Base-by-base conservation (phyloP, 2,797 vertebrate species). In the Pangasius larnaudii region DNA sequence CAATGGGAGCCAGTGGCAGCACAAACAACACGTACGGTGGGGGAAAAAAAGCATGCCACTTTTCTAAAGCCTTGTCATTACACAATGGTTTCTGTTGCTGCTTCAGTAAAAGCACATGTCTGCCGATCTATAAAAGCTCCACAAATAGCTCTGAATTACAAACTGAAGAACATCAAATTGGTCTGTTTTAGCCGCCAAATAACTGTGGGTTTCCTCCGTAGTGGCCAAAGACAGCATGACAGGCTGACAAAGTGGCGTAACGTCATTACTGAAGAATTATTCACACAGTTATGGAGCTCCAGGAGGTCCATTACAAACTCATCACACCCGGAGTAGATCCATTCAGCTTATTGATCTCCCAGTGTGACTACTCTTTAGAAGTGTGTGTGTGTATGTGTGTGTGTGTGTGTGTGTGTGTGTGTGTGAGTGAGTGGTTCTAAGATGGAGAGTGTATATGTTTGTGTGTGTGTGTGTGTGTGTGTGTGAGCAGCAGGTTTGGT, bases 301-400 rank as follows among this genome's bases (percentile, higher is more conserved):
- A 82, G 81, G 89, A 91, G 90, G 87, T 90, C 88, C 84, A 87
- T 85, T 78, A 72, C 81, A 88, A 89, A 58, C n/a, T n/a, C 79
- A 84, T 82, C 19, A 84, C 81, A 88, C 89, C 89, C 84, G 63
- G 81, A 89, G 80, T 65, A 75, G 84, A 92, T 92, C 87, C 89
- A 77, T 90, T 92, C 87, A 90, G 86, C 78, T 86, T 90, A 92
- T 93, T 89, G 91, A 93, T 94, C 90, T 63, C 85, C 30, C 86
- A 90, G 91, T 90, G 91, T 90, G 91, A 87, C 86, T 92, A 79
- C 72, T 90, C 84, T 89, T 87, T 89, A 69, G 89, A 42, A 84
- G 59, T 27, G 71, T 61, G 59, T 36, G 84, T 33, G 59, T 65
- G 7, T 49, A 59, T 39, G 53, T 46, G 51, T 85, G 82, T 24